A percentile compares a stretch with the other conserved stretches of the same genome.
These are phyloP conservation scores for Ephestia elutella DNA, from an alignment of 1,140 invertebrate genomes.

Conservation along the genomic window DNA sequence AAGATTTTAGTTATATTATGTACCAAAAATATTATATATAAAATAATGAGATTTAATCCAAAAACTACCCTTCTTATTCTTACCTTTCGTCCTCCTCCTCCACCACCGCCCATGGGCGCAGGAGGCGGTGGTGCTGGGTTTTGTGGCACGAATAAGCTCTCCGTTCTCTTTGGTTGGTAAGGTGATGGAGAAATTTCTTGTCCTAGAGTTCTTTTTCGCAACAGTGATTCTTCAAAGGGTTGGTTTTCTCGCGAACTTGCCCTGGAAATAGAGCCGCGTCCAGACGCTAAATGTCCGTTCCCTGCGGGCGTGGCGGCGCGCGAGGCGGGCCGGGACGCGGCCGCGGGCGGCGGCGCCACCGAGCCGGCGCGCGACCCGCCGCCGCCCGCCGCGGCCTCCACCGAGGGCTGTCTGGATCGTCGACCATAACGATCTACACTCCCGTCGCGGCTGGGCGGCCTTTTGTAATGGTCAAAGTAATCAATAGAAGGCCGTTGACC, in stretches of 20 bases:
- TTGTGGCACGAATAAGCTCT: constrained; percentile 83
- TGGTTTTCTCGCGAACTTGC: constrained; percentile 69
- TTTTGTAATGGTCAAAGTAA: constrained; percentile 94
- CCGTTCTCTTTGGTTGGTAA: constrained; percentile 90
- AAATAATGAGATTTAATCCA: neutral
- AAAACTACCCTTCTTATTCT: constrained; percentile 31
- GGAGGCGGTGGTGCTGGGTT: constrained; percentile 69
- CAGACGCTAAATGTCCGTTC: constrained; percentile 73
- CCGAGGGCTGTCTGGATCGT: constrained; percentile 83
- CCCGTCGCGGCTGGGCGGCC: constrained; percentile 89
- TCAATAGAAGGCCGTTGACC: constrained; percentile 78
- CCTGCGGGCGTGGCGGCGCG: constrained; percentile 62
- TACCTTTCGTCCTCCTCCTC: constrained; percentile 67
- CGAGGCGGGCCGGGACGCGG: constrained; percentile 53
- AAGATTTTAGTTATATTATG: no score
- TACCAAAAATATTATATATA: no score
- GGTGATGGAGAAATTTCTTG: constrained; percentile 91
- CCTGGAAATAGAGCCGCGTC: constrained; percentile 63
- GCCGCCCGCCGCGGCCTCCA: constrained; percentile 73
- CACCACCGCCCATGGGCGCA: constrained; percentile 63
- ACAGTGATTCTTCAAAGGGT: constrained; percentile 86
- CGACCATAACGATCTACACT: constrained; percentile 88
- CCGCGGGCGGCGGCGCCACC: constrained; percentile 71
- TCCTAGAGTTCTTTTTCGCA: constrained; percentile 85
- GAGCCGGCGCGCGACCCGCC: constrained; percentile 50